Base-by-base conservation (phyloP, 1,140 invertebrate genomes). In the Cydia pomonella region DNA sequence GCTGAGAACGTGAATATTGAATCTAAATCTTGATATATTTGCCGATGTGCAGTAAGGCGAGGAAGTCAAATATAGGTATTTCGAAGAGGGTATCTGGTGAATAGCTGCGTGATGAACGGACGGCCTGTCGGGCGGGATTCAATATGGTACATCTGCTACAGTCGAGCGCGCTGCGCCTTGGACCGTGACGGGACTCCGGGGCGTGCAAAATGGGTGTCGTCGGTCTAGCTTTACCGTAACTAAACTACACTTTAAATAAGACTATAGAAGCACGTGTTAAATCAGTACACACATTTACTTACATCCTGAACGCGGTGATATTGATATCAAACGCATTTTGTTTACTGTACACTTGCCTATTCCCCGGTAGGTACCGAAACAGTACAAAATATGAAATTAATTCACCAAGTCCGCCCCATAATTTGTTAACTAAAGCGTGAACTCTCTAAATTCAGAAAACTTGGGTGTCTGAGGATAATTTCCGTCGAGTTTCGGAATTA, bases 401-500 rank as follows among this genome's bases (percentile, higher is more conserved):
- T 73, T 75, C 59, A n/a, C 44, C 69, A 77, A 72, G 47, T 18
- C 44, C 72, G 59, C 50, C 6, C 76, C 75, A 76, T 75, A 79
- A 80, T 80, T 80, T 78, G 77, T 38, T 77, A 74, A 80, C 47
- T 63, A 69, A 73, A 73, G 74, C 76, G 77, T 83, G 74, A 77
- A 83, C 44, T 77, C 75, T 41, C 71, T 73, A 73, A 77, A 82
- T 82, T 84, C 76, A 76, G 76, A 76, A 81, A 80, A 82, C 81
- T 66, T 74, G 79, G 79, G 80, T 84, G 84, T 86, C 82, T 85
- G 81, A 84, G 80, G 81, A 88, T 87, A 85, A 92, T 84, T 84
- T 80, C 84, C 82, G 81, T 83, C 84, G 87, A 88, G 87, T 91
- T 92, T 87, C 79, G 80, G 80, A 86, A 92, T 89, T 90, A 91